Evolutionary conservation across 92 coral and sea anemone genomes (phyloP).

Genomic region (Parazoanthus darwini): DNA sequence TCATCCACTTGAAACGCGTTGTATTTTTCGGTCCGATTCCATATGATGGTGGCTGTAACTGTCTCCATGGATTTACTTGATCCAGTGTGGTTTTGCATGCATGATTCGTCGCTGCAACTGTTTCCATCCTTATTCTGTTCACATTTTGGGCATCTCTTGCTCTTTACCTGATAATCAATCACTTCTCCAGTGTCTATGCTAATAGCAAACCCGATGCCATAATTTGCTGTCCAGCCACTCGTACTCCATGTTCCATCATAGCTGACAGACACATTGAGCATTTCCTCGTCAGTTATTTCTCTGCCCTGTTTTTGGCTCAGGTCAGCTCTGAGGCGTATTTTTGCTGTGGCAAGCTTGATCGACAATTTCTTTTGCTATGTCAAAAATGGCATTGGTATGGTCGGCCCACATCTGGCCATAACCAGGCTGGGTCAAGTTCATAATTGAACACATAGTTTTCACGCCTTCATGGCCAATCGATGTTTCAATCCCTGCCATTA

Average conservation of each 20-base stretch:
- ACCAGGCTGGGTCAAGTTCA: constrained; percentile 19
- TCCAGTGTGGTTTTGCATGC: neutral
- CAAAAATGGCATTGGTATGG: neutral
- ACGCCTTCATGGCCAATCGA: neutral
- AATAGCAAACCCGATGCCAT: neutral
- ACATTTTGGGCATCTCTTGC: constrained; percentile 18
- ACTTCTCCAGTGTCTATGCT: constrained; percentile 16
- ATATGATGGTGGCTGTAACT: constrained; percentile 12
- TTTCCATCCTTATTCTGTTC: neutral
- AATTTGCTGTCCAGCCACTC: constrained; percentile 21
- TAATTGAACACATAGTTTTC: constrained; percentile 11
- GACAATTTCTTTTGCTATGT: too few species aligned
- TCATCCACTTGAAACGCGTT: constrained; percentile 33
- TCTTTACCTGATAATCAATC: neutral
- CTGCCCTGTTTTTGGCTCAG: neutral
- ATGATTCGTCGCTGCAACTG: neutral
- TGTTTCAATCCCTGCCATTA: neutral
- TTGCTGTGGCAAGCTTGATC: too few species aligned
- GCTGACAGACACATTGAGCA: neutral
- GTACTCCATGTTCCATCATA: constrained; percentile 27
- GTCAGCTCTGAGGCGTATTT: too few species aligned
- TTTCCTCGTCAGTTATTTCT: neutral
- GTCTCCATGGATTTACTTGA: constrained; percentile 32
- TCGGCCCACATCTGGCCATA: neutral
- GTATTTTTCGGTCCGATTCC: neutral